Conservation (phyloP, 2,797 vertebrate species). For the Pseudochirops cupreus region DNA sequence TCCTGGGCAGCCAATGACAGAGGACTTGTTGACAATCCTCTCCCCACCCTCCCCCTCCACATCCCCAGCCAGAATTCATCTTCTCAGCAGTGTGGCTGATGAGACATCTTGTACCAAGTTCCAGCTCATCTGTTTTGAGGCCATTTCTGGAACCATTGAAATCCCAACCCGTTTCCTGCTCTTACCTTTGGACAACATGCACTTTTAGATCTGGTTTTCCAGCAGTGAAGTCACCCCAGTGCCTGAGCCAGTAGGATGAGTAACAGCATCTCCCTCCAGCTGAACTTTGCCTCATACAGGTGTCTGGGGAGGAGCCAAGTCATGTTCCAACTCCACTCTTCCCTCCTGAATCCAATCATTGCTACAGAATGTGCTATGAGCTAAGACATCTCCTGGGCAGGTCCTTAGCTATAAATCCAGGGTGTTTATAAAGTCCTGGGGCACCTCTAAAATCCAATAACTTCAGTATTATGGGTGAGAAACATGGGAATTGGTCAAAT, state of each 20-base stretch:
- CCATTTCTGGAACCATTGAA: conserved; percentile 60
- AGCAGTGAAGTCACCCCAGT: conserved; percentile 72
- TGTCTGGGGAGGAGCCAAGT: conserved; percentile 58
- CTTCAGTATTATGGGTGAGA: neutral
- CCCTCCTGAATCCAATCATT: conserved; percentile 64
- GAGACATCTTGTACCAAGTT: conserved; percentile 46
- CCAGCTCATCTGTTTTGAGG: conserved; percentile 53
- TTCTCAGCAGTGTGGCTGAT: conserved; percentile 21
- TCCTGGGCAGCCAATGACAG: neutral
- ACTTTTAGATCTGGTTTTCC: conserved; percentile 61
- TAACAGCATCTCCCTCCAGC: conserved; percentile 71
- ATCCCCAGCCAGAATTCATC: conserved; percentile 27
- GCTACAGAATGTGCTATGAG: conserved; percentile 70
- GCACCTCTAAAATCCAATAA: conserved; percentile 53
- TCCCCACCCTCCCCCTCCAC: conserved; percentile 10
- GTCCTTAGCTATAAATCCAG: neutral
- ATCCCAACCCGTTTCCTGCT: conserved; percentile 32
- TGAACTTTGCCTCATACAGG: conserved; percentile 76
- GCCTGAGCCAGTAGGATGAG: conserved; percentile 74
- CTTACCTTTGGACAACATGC: conserved; percentile 66
- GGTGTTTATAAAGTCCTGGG: conserved; percentile 32
- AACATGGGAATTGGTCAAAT: neutral
- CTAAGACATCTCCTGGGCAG: conserved; percentile 67
- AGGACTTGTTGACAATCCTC: neutral
- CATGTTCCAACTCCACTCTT: conserved; percentile 54